Evolutionary conservation across 2,888 invertebrate genomes (phyloP).

Genomic region (Beris morrisii): DNA sequence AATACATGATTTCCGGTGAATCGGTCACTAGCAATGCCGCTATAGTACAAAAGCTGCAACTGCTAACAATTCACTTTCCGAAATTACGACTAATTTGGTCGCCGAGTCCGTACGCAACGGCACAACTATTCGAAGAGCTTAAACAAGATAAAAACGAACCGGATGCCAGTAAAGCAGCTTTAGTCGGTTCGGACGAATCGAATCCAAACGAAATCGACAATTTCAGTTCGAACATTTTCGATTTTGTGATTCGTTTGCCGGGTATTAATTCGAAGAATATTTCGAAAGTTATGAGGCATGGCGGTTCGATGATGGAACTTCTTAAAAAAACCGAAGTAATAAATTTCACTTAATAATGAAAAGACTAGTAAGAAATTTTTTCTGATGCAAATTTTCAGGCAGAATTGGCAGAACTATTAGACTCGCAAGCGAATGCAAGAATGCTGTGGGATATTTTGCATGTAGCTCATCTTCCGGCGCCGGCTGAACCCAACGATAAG

Average conservation of each 20-base stretch:
- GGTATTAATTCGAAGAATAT: slow-evolving; percentile 89
- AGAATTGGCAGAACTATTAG: slow-evolving; percentile 70
- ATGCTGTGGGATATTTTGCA: slow-evolving; percentile 72
- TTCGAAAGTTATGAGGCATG: slow-evolving; percentile 72
- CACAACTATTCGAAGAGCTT: slow-evolving; percentile 92
- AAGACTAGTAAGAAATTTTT: slow-evolving; percentile 17
- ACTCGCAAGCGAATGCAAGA: slow-evolving; percentile 70
- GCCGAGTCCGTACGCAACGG: slow-evolving; percentile 92
- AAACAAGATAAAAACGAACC: slow-evolving; percentile 88
- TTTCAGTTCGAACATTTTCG: slow-evolving; percentile 74
- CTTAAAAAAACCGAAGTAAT: slow-evolving; percentile 62
- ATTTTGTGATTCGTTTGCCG: slow-evolving; percentile 83
- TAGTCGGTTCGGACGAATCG: slow-evolving; percentile 70
- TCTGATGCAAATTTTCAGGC: slow-evolving; percentile 58
- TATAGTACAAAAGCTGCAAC: slow-evolving; percentile 82
- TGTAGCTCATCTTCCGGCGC: slow-evolving; percentile 63
- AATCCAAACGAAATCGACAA: slow-evolving; percentile 66
- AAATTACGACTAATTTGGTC: slow-evolving; percentile 93
- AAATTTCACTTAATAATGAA: slow-evolving; percentile 10
- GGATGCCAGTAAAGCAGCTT: slow-evolving; percentile 68
- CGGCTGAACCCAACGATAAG: slow-evolving; percentile 49
- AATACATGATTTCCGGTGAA: slow-evolving; percentile 77
- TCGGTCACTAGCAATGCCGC: slow-evolving; percentile 66
- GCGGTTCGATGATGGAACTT: slow-evolving; percentile 67
- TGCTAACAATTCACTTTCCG: slow-evolving; percentile 95